Conservation (phyloP, 1,140 invertebrate genomes). For the Procambarus virginalis region DNA sequence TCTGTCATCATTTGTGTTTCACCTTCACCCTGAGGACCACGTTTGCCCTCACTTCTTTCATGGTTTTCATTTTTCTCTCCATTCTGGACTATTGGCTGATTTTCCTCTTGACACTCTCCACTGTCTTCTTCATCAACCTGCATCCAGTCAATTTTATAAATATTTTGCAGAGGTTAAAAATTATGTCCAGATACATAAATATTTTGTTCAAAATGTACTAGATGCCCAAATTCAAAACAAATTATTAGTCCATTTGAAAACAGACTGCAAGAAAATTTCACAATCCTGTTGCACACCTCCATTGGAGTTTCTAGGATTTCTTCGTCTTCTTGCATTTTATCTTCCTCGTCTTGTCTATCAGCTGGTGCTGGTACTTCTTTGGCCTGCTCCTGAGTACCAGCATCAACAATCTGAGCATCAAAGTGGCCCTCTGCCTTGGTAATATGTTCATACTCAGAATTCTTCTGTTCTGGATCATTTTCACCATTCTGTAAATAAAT, state of each 20-base stretch:
- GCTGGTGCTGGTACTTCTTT: conserved; percentile 81
- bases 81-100: conserved; percentile 70
- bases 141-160: neutral
- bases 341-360: conserved; percentile 60
- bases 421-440: conserved; percentile 82
- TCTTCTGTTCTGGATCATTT: conserved; percentile 9
- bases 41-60: conserved; percentile 61
- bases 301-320: conserved; percentile 59
- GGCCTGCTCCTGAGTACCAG: conserved; percentile 86
- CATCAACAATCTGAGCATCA: conserved; percentile 78
- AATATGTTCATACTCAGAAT: conserved; percentile 86
- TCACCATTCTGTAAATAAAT: conserved; percentile 23
- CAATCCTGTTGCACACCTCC: conserved; percentile 29
- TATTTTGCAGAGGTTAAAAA: neutral
- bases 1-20: conserved; percentile 80
- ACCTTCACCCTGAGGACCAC: conserved; percentile 47
- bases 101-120: conserved; percentile 74
- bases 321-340: conserved; percentile 52
- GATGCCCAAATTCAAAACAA: neutral
- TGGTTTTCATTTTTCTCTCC: conserved; percentile 65
- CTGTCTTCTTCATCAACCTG: conserved; percentile 74
- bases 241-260: neutral
- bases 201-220: conserved; percentile 14
- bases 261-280: neutral
- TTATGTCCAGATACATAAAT: conserved; percentile 41